Conservation (phyloP, 2,797 vertebrate genomes). For the Cuniculus paca region DNA sequence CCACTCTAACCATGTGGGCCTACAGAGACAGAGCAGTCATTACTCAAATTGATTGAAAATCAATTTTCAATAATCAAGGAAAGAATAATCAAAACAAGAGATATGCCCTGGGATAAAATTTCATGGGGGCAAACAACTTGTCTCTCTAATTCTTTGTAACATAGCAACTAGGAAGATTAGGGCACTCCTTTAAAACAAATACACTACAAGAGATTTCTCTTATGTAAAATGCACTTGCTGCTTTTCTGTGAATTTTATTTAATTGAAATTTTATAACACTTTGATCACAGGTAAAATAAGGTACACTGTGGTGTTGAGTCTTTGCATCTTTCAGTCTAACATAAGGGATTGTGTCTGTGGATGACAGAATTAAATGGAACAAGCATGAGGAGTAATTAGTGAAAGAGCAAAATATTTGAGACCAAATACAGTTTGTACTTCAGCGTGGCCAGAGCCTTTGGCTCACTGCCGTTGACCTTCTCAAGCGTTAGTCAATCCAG, state of each 20-base stretch:
- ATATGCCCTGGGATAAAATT: accelerated
- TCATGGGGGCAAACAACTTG: accelerated
- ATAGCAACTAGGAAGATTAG: accelerated
- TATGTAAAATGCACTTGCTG: background rate
- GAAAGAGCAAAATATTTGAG: background rate
- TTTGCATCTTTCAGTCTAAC: background rate
- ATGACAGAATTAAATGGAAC: background rate
- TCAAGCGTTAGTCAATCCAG: background rate
- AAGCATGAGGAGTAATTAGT: background rate
- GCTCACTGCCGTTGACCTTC: slow-evolving; percentile 35
- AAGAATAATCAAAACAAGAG: background rate
- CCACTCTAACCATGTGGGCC: accelerated
- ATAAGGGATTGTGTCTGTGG: background rate
- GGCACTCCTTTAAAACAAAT: background rate
- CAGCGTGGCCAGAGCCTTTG: background rate
- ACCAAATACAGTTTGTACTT: background rate
- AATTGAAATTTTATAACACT: background rate
- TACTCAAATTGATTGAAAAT: background rate
- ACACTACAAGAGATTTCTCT: background rate
- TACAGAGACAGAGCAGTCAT: background rate
- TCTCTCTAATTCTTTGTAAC: background rate
- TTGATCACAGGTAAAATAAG: background rate
- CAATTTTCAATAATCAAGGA: background rate
- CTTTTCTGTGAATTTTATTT: background rate
- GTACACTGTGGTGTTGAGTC: background rate